Conservation (phyloP, 2,113 vertebrate species). For the Lathamus discolor region DNA sequence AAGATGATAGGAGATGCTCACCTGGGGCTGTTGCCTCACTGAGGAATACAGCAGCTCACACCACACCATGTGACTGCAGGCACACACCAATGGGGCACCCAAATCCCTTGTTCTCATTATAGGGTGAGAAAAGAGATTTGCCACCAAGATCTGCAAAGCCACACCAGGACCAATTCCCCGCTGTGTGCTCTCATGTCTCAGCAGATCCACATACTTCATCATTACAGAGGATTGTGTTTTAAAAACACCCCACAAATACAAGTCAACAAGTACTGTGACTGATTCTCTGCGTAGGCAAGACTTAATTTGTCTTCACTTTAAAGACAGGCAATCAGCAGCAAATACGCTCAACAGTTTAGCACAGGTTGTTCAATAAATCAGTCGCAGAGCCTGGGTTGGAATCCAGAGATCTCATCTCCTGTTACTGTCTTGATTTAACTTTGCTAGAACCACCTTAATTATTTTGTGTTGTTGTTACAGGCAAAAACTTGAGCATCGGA, state of each 20-base stretch:
- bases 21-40: not conserved
- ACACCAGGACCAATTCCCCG: accelerated
- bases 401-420: not conserved
- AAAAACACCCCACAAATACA: not conserved
- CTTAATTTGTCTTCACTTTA: not conserved
- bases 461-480: not conserved
- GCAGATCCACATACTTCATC: not conserved
- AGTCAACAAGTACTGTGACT: accelerated
- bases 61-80: accelerated
- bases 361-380: not conserved
- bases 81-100: accelerated
- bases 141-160: not conserved
- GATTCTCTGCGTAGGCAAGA: accelerated
- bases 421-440: not conserved
- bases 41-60: not conserved
- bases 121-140: not conserved
- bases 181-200: accelerated
- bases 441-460: conserved; percentile 3
- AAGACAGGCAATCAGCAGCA: not conserved
- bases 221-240: accelerated
- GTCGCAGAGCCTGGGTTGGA: not conserved
- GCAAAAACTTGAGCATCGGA: not conserved
- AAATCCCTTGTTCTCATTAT: accelerated
- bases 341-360: not conserved
- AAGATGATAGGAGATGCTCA: not conserved